These are phyloP conservation scores for Eupithecia centaureata DNA, from an alignment of 2,888 invertebrate species.

Conservation along the genomic window DNA sequence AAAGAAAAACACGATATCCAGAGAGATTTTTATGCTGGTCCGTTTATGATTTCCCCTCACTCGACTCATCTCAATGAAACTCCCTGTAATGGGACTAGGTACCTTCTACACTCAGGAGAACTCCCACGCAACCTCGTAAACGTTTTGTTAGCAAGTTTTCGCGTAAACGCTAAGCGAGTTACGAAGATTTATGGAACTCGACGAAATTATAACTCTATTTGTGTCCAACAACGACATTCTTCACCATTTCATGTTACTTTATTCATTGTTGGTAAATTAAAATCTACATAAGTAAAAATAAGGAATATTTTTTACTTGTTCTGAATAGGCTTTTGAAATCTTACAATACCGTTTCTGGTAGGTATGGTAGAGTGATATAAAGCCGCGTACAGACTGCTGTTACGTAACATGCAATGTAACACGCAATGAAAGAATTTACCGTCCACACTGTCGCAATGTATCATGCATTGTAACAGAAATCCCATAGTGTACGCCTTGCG, in stretches of 20 bases:
- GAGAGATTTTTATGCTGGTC: not conserved
- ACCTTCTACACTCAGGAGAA: not conserved
- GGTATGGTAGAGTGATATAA: no score
- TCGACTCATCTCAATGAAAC: not conserved
- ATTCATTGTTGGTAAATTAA: not conserved
- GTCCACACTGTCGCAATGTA: no score
- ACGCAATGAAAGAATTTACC: no score
- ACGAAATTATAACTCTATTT: not conserved
- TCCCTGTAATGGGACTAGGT: not conserved
- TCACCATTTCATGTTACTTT: not conserved
- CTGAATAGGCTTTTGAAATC: no score
- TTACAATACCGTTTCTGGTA: no score
- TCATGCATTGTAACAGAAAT: no score
- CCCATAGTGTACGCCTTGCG: no score
- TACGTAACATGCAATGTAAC: no score
- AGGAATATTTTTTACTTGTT: no score
- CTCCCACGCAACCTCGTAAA: not conserved
- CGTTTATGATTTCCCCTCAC: constrained; percentile 1
- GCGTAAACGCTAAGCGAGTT: not conserved
- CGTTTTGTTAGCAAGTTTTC: constrained; percentile 1
- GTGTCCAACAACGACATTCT: not conserved
- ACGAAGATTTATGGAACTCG: not conserved
- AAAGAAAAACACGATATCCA: not conserved
- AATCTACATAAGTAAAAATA: no score
- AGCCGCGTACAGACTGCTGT: no score